Evolutionary conservation across 2,888 invertebrate genomes (phyloP), one percentile per base, ranked within the genome.

Genomic region (Parasteatoda lunata): DNA sequence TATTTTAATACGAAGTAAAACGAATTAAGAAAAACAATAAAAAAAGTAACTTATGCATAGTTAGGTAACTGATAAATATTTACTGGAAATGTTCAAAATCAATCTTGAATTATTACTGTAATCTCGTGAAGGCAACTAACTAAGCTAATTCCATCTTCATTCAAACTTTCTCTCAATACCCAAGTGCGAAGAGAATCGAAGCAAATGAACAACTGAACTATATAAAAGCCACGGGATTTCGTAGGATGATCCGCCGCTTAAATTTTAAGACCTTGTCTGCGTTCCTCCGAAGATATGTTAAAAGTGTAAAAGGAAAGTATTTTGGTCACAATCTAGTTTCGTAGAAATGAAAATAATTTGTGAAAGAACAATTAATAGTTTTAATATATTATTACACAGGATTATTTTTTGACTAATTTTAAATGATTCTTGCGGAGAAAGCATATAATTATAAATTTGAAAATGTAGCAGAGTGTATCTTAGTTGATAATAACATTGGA

Each of bases 141-240:
- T 68, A 68, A 68, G 54, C 77, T 68, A 77, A 77, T 77, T 68
- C 52, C 51, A 77, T 47, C 66, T 15, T 11, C 65, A 75, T 11
- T 49, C 51, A n/a, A n/a, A 9, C 59, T 7, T 59, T 73, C 76
- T 47, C 45, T 76, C 59, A 65, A 65, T 65, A 45, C 15, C 49
- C 15, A n/a, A 65, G 64, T 49, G 65, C 59, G 64, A 65, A 65
- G 65, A 65, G 65, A 64, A 76, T 65, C 49, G 76, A 9, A 48
- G n/a, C 59, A 4, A 64, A n/a, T 64, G 49, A 65, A 65, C n/a
- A 15, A 9, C 15, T 76, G 76, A 48, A 76, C 48, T 65, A 49
- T 49, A 64, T 9, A 48, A 76, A 76, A 76, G 59, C 65, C 65
- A 47, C 59, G 8, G 59, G 59, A 59, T 59, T 59, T 5, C 59